phyloP scores from a whole-genome alignment of 2,888 invertebrate species.

The Andrena minutula region DNA sequence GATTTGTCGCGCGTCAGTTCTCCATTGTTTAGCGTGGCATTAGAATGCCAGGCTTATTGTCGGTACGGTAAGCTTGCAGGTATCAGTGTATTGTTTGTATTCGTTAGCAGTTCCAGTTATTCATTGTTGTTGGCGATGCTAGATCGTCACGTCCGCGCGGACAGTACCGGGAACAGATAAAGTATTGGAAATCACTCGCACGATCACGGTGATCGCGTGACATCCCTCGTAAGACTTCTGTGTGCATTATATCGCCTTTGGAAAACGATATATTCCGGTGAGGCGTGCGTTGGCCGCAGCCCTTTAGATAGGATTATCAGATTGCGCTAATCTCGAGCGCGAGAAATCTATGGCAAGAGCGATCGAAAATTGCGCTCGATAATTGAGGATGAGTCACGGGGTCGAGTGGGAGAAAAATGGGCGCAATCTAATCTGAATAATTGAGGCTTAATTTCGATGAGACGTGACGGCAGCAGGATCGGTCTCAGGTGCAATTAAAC shows the following conservation, averaged over 20 bases:
- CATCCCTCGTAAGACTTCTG: background rate
- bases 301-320: constrained; percentile 6
- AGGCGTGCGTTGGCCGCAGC: background rate
- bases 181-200: constrained; percentile 26
- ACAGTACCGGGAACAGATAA: constrained; percentile 39
- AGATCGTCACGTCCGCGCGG: background rate
- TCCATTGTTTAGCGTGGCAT: background rate
- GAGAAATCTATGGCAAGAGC: background rate
- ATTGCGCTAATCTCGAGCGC: background rate
- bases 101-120: background rate
- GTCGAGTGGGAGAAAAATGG: background rate
- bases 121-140: background rate
- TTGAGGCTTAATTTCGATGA: background rate
- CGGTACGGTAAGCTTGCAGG: too few relatives aligned
- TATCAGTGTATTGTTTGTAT: too few relatives aligned
- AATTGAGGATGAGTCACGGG: background rate
- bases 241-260: background rate
- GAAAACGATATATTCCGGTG: background rate
- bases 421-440: constrained; percentile 18
- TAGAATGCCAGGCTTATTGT: too few relatives aligned
- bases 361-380: background rate
- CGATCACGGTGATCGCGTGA: background rate
- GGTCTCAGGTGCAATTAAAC: background rate
- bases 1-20: background rate
- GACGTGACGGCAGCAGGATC: background rate